A percentile compares a stretch with the other conserved stretches of the same genome.
phyloP scores from a whole-genome alignment of 1,140 invertebrate species.

The Drosophila mayri region DNA sequence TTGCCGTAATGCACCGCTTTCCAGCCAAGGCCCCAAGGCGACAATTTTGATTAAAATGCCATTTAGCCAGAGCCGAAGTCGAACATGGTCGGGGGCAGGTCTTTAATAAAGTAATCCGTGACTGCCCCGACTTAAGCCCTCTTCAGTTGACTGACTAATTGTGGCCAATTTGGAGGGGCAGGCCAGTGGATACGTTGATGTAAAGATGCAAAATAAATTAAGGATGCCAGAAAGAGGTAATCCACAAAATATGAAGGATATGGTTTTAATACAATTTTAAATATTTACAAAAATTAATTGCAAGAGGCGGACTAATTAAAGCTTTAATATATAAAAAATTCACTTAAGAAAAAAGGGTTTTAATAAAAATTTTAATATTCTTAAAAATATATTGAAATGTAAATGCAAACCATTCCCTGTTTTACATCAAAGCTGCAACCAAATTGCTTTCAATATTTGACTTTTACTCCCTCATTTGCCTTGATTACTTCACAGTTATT shows the following conservation, averaged over 20 bases:
- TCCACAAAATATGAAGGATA: background rate
- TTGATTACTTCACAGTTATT: conserved; percentile 50
- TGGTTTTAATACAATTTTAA: background rate
- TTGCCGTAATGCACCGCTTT: conserved; percentile 66
- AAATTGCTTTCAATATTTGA: conserved; percentile 33
- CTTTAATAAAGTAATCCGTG: conserved; percentile 67
- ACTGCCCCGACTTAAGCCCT: conserved; percentile 35
- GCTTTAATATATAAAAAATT: background rate
- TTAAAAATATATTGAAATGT: background rate
- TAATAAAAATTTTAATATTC: background rate
- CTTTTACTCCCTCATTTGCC: conserved; percentile 18
- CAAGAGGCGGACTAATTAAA: background rate
- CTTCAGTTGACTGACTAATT: conserved; percentile 66
- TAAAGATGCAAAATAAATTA: background rate
- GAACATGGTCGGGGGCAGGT: conserved; percentile 27
- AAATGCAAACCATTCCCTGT: background rate
- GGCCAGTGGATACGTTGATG: conserved; percentile 14
- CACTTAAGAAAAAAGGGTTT: background rate
- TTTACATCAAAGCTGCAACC: too few relatives aligned
- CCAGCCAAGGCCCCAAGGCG: conserved; percentile 55
- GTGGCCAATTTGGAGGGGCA: conserved; percentile 30
- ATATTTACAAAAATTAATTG: background rate
- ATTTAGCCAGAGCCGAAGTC: conserved; percentile 60
- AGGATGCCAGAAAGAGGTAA: conserved; percentile 3
- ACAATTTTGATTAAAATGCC: conserved; percentile 83